Conservation (phyloP, 2,888 invertebrate genomes). For the Selenia dentaria region DNA sequence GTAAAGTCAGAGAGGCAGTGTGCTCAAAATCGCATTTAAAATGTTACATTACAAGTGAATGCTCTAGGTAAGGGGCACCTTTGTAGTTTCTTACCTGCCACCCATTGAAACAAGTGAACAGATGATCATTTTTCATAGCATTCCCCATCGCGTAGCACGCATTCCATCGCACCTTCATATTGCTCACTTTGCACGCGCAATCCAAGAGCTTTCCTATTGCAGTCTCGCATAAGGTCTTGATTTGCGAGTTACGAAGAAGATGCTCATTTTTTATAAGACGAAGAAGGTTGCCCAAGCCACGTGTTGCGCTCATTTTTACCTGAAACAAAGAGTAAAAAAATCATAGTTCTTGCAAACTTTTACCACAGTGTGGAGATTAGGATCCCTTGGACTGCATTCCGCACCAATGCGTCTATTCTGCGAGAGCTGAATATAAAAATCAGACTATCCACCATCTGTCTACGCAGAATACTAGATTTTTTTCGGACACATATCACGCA, state of each 20-base stretch:
- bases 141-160: slow-evolving; percentile 95
- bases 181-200: slow-evolving; percentile 87
- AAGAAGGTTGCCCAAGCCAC: slow-evolving; percentile 92
- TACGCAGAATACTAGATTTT: too few species aligned
- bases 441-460: too few species aligned
- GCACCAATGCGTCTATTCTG: too few species aligned
- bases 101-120: slow-evolving; percentile 70
- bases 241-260: slow-evolving; percentile 69
- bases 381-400: too few species aligned
- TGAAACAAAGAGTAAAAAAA: slow-evolving; percentile 40
- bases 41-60: too few species aligned
- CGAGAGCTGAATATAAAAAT: too few species aligned
- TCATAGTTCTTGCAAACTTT: too few species aligned
- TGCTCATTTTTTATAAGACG: slow-evolving; percentile 84
- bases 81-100: slow-evolving; percentile 87
- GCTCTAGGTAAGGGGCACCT: too few species aligned
- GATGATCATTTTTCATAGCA: slow-evolving; percentile 86
- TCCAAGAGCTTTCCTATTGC: slow-evolving; percentile 88
- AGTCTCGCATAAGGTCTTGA: slow-evolving; percentile 80
- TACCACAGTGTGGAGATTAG: too few species aligned
- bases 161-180: slow-evolving; percentile 97
- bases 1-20: too few species aligned
- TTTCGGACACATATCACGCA: too few species aligned
- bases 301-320: slow-evolving; percentile 90
- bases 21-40: too few species aligned